phyloP scores from a whole-genome alignment of 2,888 invertebrate genomes.

The Mythimna impura region DNA sequence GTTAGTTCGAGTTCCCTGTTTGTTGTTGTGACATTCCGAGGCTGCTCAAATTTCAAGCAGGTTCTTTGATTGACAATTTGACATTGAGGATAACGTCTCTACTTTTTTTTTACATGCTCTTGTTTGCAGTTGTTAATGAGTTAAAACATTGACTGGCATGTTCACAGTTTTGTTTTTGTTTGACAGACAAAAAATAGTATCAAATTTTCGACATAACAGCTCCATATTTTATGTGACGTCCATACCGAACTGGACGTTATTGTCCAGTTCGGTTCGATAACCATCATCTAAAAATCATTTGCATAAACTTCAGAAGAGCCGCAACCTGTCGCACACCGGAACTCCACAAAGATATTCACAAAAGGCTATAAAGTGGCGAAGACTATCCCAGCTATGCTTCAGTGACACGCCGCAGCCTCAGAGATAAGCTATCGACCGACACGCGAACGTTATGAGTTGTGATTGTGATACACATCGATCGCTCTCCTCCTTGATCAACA shows the following conservation, averaged over 20 bases:
- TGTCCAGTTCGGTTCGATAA: slow-evolving; percentile 3
- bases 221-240: not conserved
- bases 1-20: slow-evolving; percentile 78
- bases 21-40: slow-evolving; percentile 75
- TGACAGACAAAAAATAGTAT: not conserved
- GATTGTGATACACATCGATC: slow-evolving; percentile 82
- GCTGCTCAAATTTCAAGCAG: slow-evolving; percentile 57
- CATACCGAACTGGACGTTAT: not conserved
- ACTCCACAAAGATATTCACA: slow-evolving; percentile 49
- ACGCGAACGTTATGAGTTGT: slow-evolving; percentile 77
- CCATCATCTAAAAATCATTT: slow-evolving; percentile 35
- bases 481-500: slow-evolving; percentile 76
- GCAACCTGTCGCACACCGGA: slow-evolving; percentile 38
- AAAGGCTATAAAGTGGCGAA: slow-evolving; percentile 57
- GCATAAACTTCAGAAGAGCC: slow-evolving; percentile 49
- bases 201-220: slow-evolving; percentile 9
- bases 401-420: slow-evolving; percentile 68
- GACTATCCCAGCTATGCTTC: slow-evolving; percentile 66
- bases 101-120: slow-evolving; percentile 11
- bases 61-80: slow-evolving; percentile 53
- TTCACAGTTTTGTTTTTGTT: not conserved
- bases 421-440: slow-evolving; percentile 79
- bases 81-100: slow-evolving; percentile 36
- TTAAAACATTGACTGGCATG: not conserved
- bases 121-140: slow-evolving; percentile 21